These are phyloP conservation scores for Heliconius hermathena DNA, from an alignment of 1,140 invertebrate genomes.

Conservation along the genomic window DNA sequence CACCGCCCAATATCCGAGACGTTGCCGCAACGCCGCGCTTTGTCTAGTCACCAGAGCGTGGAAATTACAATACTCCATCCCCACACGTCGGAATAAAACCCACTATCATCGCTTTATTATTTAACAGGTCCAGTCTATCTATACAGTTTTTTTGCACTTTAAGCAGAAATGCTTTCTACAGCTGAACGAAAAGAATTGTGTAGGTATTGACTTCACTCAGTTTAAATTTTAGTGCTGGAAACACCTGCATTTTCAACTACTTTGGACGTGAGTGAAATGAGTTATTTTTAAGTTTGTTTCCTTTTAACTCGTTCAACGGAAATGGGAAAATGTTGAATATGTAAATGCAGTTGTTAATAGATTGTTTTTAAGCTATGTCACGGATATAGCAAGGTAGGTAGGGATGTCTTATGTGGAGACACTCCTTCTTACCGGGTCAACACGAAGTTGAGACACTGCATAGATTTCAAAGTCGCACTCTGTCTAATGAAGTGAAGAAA, in stretches of 20 bases:
- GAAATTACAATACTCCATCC: too few species aligned
- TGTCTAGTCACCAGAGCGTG: too few species aligned
- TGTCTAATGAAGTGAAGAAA: too few species aligned
- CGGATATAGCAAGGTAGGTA: too few species aligned
- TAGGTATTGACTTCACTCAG: conserved; percentile 52
- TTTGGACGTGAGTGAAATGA: conserved; percentile 28
- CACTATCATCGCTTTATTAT: too few species aligned
- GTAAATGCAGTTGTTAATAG: neutral
- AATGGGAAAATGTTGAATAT: neutral
- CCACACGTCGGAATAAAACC: too few species aligned
- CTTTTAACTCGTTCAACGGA: neutral
- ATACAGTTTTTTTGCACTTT: conserved; percentile 48
- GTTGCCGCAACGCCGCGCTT: too few species aligned
- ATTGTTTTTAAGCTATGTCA: neutral
- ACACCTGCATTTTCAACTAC: conserved; percentile 31
- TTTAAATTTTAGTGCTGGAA: conserved; percentile 39
- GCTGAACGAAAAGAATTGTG: conserved; percentile 54
- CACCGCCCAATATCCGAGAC: too few species aligned
- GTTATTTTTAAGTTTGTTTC: conserved; percentile 13
- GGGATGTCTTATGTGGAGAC: too few species aligned
- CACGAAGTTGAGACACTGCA: too few species aligned
- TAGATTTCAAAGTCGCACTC: too few species aligned
- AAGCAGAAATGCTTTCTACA: conserved; percentile 51
- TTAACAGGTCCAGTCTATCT: conserved; percentile 34
- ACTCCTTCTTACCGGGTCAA: too few species aligned